Percentiles rank a stretch among this genome's conserved stretches.
Conservation (phyloP, 23 tunicate genomes). For the Trididemnum miniatum region DNA sequence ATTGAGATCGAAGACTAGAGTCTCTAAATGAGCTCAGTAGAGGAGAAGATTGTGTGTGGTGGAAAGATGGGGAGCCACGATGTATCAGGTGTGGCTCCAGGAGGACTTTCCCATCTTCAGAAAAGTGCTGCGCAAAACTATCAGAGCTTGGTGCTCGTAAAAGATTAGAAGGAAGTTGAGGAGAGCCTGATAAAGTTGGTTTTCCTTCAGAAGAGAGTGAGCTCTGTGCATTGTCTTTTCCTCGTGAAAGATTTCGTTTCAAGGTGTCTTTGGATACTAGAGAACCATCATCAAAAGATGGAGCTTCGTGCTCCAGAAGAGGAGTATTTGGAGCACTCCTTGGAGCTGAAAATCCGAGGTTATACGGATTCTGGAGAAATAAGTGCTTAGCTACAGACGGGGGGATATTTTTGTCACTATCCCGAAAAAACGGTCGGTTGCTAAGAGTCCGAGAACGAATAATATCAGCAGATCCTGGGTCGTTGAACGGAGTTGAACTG, state of each 20-base stretch:
- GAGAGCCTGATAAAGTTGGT: too few relatives aligned
- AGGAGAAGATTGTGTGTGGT: not conserved
- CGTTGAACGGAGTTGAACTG: not conserved
- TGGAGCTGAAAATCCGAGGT: conserved; percentile 45
- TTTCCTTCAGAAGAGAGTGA: too few relatives aligned
- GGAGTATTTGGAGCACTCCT: conserved; percentile 49
- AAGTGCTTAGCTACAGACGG: not conserved
- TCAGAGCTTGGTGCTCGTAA: not conserved
- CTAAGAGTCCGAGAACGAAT: too few relatives aligned
- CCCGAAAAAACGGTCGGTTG: too few relatives aligned
- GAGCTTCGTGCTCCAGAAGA: not conserved
- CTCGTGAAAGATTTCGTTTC: not conserved
- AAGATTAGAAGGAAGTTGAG: too few relatives aligned
- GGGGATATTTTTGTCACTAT: not conserved
- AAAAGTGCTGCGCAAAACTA: not conserved
- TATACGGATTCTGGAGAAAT: not conserved
- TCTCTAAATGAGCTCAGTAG: not conserved
- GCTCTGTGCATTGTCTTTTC: too few relatives aligned
- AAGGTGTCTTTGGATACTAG: not conserved
- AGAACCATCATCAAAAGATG: not conserved
- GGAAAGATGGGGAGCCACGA: not conserved
- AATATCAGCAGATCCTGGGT: not conserved
- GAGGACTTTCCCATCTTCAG: not conserved
- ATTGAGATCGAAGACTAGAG: not conserved
- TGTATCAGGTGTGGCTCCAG: not conserved